Evolutionary conservation across 2,888 invertebrate genomes (phyloP).

Genomic region (Sympetrum striolatum): DNA sequence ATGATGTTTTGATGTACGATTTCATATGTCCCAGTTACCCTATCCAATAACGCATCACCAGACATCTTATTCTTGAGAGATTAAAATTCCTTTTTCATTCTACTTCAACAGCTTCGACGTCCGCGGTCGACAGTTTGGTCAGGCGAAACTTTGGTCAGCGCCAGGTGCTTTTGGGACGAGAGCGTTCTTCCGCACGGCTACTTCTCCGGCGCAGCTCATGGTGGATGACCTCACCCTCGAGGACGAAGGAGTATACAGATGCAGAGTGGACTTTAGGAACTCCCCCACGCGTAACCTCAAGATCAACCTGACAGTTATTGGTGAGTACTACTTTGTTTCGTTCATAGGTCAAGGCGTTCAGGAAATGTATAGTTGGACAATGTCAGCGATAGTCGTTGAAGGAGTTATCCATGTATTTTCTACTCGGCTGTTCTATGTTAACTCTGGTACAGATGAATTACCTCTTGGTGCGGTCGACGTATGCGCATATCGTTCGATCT

Average conservation of each 20-base stretch:
- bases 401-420: too few species aligned
- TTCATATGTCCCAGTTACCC: too few species aligned
- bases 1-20: too few species aligned
- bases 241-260: slow-evolving; percentile 75
- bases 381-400: too few species aligned
- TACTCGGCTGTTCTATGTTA: too few species aligned
- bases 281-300: slow-evolving; percentile 76
- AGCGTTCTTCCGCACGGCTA: slow-evolving; percentile 65
- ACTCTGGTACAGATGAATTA: too few species aligned
- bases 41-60: too few species aligned
- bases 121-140: slow-evolving; percentile 64
- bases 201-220: slow-evolving; percentile 66
- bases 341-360: too few species aligned
- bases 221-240: slow-evolving; percentile 66
- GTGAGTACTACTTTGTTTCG: slow-evolving; percentile 61
- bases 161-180: slow-evolving; percentile 65
- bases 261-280: slow-evolving; percentile 76
- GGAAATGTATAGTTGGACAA: too few species aligned
- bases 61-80: too few species aligned
- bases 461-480: too few species aligned
- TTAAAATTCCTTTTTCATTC: background rate
- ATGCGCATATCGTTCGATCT: too few species aligned
- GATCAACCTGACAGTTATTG: slow-evolving; percentile 77
- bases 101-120: slow-evolving; percentile 66
- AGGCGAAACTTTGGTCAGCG: slow-evolving; percentile 68